These are phyloP conservation scores for Thereva unica DNA, from an alignment of 2,888 invertebrate species.

Conservation along the genomic window DNA sequence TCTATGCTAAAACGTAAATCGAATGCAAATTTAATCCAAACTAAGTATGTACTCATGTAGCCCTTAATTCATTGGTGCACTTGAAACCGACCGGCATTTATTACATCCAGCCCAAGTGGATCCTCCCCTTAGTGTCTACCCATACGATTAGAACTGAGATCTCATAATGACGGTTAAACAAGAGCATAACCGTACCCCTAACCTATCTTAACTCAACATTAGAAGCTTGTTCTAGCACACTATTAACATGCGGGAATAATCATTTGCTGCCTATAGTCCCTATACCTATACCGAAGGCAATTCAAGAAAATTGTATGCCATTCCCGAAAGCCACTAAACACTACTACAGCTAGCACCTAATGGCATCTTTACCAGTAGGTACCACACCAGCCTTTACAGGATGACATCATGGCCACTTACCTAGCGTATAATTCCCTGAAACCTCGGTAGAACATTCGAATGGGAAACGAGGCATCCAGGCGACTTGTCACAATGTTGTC, in stretches of 20 bases:
- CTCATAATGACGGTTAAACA: not conserved
- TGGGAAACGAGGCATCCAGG: slow-evolving; percentile 43
- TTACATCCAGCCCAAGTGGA: no score
- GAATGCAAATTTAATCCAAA: no score
- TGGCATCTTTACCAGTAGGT: slow-evolving; percentile 8
- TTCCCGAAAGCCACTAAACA: slow-evolving; percentile 9
- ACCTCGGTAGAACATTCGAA: slow-evolving; percentile 43
- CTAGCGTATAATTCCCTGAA: slow-evolving; percentile 44
- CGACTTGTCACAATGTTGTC: slow-evolving; percentile 45
- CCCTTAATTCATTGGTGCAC: no score
- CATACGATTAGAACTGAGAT: no score
- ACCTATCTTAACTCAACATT: slow-evolving; percentile 11
- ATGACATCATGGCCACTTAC: slow-evolving; percentile 25
- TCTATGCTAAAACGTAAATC: no score
- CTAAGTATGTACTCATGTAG: no score
- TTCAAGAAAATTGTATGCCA: slow-evolving; percentile 7
- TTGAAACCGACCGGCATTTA: no score
- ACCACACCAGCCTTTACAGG: not conserved
- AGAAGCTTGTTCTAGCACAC: slow-evolving; percentile 15
- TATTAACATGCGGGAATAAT: slow-evolving; percentile 17
- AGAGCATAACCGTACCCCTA: slow-evolving; percentile 13
- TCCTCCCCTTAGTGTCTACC: no score
- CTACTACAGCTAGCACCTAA: slow-evolving; percentile 6
- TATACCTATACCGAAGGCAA: not conserved
- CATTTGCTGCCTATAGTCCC: not conserved